Base-by-base conservation (phyloP, 1,140 invertebrate species). In the Pogonomyrmex barbatus region DNA sequence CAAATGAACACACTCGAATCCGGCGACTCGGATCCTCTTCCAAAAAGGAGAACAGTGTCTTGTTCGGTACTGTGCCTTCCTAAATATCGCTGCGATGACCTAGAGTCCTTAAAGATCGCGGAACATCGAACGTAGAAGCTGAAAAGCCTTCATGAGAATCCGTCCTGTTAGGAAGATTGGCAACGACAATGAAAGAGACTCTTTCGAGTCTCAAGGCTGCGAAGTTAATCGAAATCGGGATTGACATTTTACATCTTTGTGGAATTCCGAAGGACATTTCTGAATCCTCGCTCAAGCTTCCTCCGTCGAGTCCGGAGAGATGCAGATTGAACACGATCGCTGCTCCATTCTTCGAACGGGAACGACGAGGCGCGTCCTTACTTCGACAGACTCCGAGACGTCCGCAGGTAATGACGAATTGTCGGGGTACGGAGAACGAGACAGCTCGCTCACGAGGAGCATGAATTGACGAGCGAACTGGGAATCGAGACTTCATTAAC, bases 1-100 rank as follows among this genome's bases (percentile, higher is more conserved):
- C 42, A 92, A 93, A 77, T 93, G 90, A 93, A 87, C 0, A 87
- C 0, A 4, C 24, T 1, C 24, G 17, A 24, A 17, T 52, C 14
- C 12, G 39, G 0, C 10, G n/a, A 52, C 24, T 12, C 4, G 39
- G 50, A 56, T 42, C 52, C 10, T 68, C 54, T 42, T 60, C 17
- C 33, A 30, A 24, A 73, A 83, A 62, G 42, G 33, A 60, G 68
- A 83, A 58, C 79, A 73, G 30, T 5, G 68, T 68, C 2, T 30
- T 30, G 33, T 45, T 50, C 60, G 3, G 4, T 39, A 30, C 39
- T 47, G 63, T 42, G n/a, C 14, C 9, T 45, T 67, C 42, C 10
- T 67, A n/a, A n/a, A 33, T 14, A 33, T 81, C 52, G n/a, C 67
- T 33, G 79, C 54, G 30, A 71, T 3, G 33, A 36, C 10, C 2